phyloP scores from a whole-genome alignment of 23 tunicate genomes.

The Corella eumyota region DNA sequence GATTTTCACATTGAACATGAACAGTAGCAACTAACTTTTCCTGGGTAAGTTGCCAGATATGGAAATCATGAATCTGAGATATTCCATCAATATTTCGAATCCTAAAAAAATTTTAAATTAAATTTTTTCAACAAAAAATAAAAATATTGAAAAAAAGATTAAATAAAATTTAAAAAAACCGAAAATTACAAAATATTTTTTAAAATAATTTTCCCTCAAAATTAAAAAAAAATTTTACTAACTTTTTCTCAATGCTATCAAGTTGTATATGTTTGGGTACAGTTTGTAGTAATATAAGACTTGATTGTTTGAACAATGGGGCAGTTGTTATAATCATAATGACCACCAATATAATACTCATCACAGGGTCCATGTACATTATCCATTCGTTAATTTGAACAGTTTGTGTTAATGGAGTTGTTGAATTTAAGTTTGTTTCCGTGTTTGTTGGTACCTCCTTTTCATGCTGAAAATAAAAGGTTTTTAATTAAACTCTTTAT shows the following conservation, averaged over 20 bases:
- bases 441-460: too few relatives aligned
- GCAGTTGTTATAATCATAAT: constrained; percentile 73
- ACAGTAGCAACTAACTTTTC: constrained; percentile 83
- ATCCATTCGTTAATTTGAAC: constrained; percentile 57
- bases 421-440: too few relatives aligned
- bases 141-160: too few relatives aligned
- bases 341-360: constrained; percentile 57
- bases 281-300: constrained; percentile 70
- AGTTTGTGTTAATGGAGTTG: too few relatives aligned
- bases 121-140: not conserved
- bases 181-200: too few relatives aligned
- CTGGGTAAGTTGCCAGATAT: constrained; percentile 93
- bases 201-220: too few relatives aligned
- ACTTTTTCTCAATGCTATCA: constrained; percentile 36
- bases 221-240: constrained; percentile 8
- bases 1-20: constrained; percentile 61
- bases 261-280: constrained; percentile 72
- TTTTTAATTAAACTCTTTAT: too few relatives aligned
- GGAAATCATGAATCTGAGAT: constrained; percentile 86
- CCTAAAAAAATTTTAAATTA: constrained; percentile 7
- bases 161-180: too few relatives aligned
- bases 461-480: too few relatives aligned
- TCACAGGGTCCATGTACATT: constrained; percentile 74
- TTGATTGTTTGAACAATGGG: constrained; percentile 79
- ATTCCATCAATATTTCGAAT: constrained; percentile 56